These are phyloP conservation scores for Emydoidea blandingii DNA, from an alignment of 2,797 vertebrate species.

Conservation along the genomic window DNA sequence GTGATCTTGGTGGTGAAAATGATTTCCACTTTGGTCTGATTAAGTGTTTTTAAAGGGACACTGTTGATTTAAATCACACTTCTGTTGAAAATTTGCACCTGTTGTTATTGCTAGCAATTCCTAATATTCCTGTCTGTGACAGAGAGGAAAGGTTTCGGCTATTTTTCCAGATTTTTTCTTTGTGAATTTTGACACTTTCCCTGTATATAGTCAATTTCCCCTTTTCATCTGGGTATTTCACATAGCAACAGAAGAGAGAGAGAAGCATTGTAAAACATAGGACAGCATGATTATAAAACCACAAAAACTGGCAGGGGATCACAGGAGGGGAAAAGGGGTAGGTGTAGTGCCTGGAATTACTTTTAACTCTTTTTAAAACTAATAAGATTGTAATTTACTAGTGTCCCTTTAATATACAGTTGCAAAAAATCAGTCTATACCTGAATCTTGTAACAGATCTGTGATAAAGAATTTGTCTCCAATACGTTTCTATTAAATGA, in stretches of 20 bases:
- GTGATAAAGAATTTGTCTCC: background rate
- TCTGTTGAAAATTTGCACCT: background rate
- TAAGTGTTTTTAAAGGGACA: background rate
- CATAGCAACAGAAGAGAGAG: constrained; percentile 52
- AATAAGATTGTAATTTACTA: background rate
- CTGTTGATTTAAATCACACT: background rate
- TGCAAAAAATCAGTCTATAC: background rate
- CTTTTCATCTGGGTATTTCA: constrained; percentile 22
- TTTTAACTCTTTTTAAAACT: background rate
- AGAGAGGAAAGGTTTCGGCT: background rate
- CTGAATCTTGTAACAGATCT: background rate
- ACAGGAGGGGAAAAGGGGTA: background rate
- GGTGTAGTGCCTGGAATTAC: background rate
- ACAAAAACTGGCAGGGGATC: background rate
- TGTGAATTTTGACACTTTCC: background rate
- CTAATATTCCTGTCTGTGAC: background rate
- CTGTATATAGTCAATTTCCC: constrained; percentile 17
- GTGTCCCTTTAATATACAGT: background rate
- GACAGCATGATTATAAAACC: background rate
- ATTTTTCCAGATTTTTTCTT: background rate
- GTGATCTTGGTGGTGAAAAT: background rate
- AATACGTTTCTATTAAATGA: background rate
- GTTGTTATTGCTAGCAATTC: background rate
- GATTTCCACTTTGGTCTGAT: background rate
- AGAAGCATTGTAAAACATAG: background rate